Conservation (phyloP, 2,797 vertebrate species). For the Hylomyscus alleni region DNA sequence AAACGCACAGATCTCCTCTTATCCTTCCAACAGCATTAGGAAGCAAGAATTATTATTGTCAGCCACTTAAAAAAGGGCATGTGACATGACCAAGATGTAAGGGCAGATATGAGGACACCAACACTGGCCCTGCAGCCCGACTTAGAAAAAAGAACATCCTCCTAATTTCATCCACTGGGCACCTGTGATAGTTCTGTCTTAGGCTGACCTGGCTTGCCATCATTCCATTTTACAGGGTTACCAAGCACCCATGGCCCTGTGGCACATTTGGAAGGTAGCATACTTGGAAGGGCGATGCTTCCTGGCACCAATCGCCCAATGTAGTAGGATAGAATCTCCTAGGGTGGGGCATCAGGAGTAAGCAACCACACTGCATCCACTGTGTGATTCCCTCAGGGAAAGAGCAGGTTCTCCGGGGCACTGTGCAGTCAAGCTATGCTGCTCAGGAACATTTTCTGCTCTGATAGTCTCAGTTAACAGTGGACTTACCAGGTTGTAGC, state of each 20-base stretch:
- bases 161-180: not conserved
- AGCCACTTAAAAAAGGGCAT: not conserved
- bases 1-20: not conserved
- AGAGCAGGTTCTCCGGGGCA: accelerated
- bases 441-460: not conserved
- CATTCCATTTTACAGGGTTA: not conserved
- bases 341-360: not conserved
- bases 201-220: not conserved
- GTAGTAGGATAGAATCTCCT: too few species aligned
- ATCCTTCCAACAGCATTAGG: not conserved
- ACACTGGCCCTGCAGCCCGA: not conserved
- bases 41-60: not conserved
- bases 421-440: not conserved
- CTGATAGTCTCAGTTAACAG: not conserved
- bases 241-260: not conserved
- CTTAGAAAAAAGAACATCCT: not conserved
- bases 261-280: not conserved
- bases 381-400: not conserved
- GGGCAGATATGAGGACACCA: not conserved
- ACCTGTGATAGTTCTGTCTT: not conserved
- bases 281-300: not conserved
- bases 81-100: not conserved
- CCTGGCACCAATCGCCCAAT: not conserved
- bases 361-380: too few species aligned
- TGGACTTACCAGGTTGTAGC: not conserved